A percentile compares a stretch with the other conserved stretches of the same genome.
phyloP scores from a whole-genome alignment of 2,888 invertebrate genomes.

The Drosophila prolongata region DNA sequence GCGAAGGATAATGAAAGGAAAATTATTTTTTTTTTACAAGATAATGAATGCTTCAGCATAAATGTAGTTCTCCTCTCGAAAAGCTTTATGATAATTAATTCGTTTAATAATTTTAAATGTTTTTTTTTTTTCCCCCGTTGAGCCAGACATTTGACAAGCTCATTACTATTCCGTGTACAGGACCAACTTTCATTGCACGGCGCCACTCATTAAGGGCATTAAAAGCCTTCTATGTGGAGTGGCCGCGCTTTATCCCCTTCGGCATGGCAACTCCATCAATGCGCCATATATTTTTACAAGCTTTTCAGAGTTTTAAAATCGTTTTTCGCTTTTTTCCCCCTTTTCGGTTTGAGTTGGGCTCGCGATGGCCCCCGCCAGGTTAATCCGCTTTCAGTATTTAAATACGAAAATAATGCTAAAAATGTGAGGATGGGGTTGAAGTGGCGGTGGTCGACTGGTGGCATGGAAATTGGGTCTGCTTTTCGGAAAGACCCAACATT shows the following conservation, averaged over 20 bases:
- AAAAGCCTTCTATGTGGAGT: slow-evolving; percentile 64
- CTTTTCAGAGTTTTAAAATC: slow-evolving; percentile 51
- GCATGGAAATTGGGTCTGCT: slow-evolving; percentile 11
- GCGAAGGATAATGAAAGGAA: not conserved
- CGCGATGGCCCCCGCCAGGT: slow-evolving; percentile 41
- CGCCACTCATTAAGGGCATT: slow-evolving; percentile 70
- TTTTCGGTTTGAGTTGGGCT: slow-evolving; percentile 7
- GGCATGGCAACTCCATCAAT: slow-evolving; percentile 73
- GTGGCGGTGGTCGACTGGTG: not conserved
- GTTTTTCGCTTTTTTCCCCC: slow-evolving; percentile 10
- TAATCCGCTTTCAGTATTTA: slow-evolving; percentile 81
- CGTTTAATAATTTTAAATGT: slow-evolving; percentile 33
- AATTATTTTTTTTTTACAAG: not conserved
- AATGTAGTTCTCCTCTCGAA: not conserved
- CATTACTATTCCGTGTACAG: slow-evolving; percentile 31
- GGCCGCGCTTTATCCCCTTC: slow-evolving; percentile 32
- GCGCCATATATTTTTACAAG: slow-evolving; percentile 58
- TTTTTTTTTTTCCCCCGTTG: slow-evolving; percentile 12
- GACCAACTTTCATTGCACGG: slow-evolving; percentile 22
- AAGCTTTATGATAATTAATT: slow-evolving; percentile 25
- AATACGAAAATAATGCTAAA: slow-evolving; percentile 72
- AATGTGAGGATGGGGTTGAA: slow-evolving; percentile 21
- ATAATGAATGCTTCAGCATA: not conserved
- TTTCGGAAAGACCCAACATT: slow-evolving; percentile 21
- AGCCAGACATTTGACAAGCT: slow-evolving; percentile 36